Base-by-base conservation (phyloP, 92 coral and sea anemone genomes). In the Umimayanthus kanabou region DNA sequence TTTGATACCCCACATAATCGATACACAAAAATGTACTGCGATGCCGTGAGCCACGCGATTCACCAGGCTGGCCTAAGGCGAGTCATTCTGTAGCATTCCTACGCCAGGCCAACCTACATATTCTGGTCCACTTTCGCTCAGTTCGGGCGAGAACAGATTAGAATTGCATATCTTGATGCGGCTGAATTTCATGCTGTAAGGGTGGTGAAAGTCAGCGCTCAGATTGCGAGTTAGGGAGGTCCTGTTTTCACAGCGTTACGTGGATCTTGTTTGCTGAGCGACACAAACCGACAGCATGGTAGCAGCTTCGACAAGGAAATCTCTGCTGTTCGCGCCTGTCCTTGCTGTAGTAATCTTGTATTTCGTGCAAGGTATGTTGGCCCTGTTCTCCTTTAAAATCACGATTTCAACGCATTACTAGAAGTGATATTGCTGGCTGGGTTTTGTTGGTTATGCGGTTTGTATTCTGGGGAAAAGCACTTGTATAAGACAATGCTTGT, bases 1-100 rank as follows among this genome's bases (percentile, higher is more conserved):
- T 88, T 89, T 86, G 94, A 92, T 92, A 92, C 92, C 90, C 91
- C 90, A 47, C 47, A 90, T 90, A 89, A 89, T 85, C 61, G 87
- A 86, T 76, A 77, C 80, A 85, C 92, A 89, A 88, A 92, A 91
- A 86, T 88, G 90, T 85, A 42, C 76, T 83, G 78, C 37, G 77
- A 83, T 45, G 45, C 77, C 87, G 87, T 26, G 87, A 83, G 77
- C 87, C 87, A 83, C 87, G 87, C 87, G 87, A 83, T 83, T 83
- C 39, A 6, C 77, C 87, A n/a, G 77, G 87, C 87, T 45, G 87
- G 87, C 87, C 87, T 83, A 83, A 83, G 87, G 87, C 87, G 87
- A 83, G 87, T 83, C 87, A 83, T 83, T 70, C 42, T 80, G 91
- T 90, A 47, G 77, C 93, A 91, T 91, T 91, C 91, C 90, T 76